Conservation (phyloP, 2,888 invertebrate species). For the Myopa tessellatipennis region DNA sequence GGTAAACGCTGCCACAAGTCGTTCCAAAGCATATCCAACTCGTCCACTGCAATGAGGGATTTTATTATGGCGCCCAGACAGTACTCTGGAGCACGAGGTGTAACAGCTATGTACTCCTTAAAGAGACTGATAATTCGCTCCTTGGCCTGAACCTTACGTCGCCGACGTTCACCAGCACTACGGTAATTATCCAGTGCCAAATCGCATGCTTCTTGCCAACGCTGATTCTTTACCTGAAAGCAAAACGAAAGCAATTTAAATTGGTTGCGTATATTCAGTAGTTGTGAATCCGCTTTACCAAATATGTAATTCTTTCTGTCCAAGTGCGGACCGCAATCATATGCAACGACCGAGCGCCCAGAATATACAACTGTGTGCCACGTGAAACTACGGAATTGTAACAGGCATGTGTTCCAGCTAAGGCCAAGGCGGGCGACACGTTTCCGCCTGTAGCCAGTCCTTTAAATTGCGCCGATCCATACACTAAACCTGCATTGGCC, state of each 20-base stretch:
- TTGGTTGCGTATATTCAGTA: neutral
- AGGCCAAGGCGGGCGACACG: conserved; percentile 76
- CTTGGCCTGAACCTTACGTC: conserved; percentile 66
- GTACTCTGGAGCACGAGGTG: conserved; percentile 65
- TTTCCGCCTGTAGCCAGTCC: conserved; percentile 96
- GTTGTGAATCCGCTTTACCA: conserved; percentile 65
- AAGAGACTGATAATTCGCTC: conserved; percentile 68
- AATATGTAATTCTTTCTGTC: conserved; percentile 75
- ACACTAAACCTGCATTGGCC: conserved; percentile 83
- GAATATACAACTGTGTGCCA: conserved; percentile 76
- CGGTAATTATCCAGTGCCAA: conserved; percentile 70
- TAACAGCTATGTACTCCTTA: conserved; percentile 67
- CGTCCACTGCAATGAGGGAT: conserved; percentile 65
- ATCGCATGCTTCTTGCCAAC: conserved; percentile 72
- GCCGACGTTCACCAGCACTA: conserved; percentile 64
- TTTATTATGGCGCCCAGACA: conserved; percentile 66
- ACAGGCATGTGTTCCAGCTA: conserved; percentile 74
- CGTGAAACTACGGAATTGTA: conserved; percentile 78
- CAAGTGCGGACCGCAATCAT: conserved; percentile 74
- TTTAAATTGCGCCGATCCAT: conserved; percentile 86
- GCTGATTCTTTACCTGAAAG: conserved; percentile 68
- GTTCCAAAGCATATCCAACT: conserved; percentile 72
- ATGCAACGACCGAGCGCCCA: conserved; percentile 75
- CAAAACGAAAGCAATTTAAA: neutral
- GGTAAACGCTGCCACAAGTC: conserved; percentile 73